phyloP scores from a whole-genome alignment of 2,113 vertebrate genomes.

The Progne subis region DNA sequence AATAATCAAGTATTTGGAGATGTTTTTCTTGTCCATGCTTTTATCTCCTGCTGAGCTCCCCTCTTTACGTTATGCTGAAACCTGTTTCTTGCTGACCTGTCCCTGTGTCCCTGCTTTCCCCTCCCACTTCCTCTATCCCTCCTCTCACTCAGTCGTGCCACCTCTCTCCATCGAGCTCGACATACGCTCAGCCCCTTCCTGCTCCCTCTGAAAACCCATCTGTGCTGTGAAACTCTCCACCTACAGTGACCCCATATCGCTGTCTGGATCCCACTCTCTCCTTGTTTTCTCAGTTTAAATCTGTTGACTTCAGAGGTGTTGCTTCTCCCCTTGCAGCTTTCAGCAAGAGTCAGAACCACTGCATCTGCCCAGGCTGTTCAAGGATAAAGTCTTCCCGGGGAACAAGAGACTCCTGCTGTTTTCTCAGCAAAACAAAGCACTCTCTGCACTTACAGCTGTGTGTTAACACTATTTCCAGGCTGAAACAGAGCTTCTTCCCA shows the following conservation, averaged over 20 bases:
- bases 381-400: not conserved
- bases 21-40: not conserved
- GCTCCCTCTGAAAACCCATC: constrained; percentile 39
- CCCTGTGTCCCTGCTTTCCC: not conserved
- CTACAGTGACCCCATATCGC: not conserved
- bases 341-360: not conserved
- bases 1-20: not conserved
- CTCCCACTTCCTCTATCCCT: not conserved
- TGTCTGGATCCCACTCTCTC: constrained; percentile 25
- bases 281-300: constrained; percentile 44
- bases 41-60: not conserved
- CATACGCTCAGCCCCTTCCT: not conserved
- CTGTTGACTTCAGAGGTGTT: constrained; percentile 20
- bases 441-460: not conserved
- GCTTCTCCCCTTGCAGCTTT: not conserved
- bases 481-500: not conserved
- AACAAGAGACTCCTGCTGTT: not conserved
- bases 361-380: not conserved
- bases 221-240: constrained; percentile 56
- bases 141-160: not conserved
- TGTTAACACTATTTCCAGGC: not conserved
- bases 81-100: not conserved
- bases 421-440: not conserved
- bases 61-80: not conserved
- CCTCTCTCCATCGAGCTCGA: not conserved